Percentiles rank a stretch among this genome's conserved stretches.
phyloP scores from a whole-genome alignment of 1,140 invertebrate species.

The Ctenoplectra terminalis region DNA sequence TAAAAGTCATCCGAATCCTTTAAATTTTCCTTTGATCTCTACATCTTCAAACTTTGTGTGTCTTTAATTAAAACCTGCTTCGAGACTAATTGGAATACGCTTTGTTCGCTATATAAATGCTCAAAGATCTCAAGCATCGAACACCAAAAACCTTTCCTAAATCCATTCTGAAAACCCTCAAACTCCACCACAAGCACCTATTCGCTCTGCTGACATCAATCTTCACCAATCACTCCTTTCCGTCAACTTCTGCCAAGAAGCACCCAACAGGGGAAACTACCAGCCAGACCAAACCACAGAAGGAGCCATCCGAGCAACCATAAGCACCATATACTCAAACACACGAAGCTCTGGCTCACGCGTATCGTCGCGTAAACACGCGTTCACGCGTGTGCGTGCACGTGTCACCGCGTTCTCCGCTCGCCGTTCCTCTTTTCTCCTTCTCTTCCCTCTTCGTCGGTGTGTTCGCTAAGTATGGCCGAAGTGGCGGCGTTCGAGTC shows the following conservation, averaged over 20 bases:
- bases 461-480: conserved; percentile 62
- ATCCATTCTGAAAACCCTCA: conserved; percentile 6
- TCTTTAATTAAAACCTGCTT: no score
- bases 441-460: conserved; percentile 13
- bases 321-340: neutral
- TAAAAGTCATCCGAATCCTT: no score
- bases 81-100: no score
- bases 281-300: conserved; percentile 4
- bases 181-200: no score
- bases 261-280: neutral
- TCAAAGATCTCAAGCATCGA: no score
- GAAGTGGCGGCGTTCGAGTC: conserved; percentile 75
- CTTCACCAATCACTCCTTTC: no score
- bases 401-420: conserved; percentile 39
- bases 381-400: conserved; percentile 64
- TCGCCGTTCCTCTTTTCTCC: neutral
- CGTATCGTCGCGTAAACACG: conserved; percentile 52
- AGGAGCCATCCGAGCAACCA: neutral
- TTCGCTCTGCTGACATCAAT: no score
- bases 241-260: no score
- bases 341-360: neutral
- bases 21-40: no score
- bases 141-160: no score
- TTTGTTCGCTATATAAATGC: no score
- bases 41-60: no score